phyloP scores from a whole-genome alignment of 2,797 vertebrate species.

The Coccyzus lansbergi region DNA sequence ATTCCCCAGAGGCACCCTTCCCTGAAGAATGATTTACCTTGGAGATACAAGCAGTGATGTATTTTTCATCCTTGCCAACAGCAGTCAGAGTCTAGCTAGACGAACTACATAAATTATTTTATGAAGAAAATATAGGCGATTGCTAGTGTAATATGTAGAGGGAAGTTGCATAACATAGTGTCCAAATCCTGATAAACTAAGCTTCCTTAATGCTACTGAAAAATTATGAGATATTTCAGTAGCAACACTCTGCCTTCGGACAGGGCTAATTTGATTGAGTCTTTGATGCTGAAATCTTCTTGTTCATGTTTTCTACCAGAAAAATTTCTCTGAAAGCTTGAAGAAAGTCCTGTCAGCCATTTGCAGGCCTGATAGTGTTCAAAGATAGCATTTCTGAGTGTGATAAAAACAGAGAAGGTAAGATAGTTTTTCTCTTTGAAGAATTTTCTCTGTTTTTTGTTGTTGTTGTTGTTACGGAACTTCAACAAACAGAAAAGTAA shows the following conservation, averaged over 20 bases:
- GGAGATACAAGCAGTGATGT: slow-evolving; percentile 47
- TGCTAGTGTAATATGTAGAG: not conserved
- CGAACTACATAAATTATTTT: not conserved
- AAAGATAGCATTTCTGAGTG: not conserved
- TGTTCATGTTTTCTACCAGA: not conserved
- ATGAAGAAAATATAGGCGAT: not conserved
- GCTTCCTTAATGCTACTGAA: not conserved
- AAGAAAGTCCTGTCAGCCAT: slow-evolving; percentile 32
- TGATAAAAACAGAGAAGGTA: slow-evolving; percentile 6
- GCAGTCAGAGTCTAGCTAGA: slow-evolving; percentile 52
- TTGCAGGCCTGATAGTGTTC: slow-evolving; percentile 4
- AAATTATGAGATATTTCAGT: not conserved
- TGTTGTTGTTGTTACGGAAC: not conserved
- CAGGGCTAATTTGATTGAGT: not conserved
- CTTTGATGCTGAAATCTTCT: slow-evolving; percentile 18
- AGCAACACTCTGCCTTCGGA: not conserved
- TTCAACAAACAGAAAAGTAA: not conserved
- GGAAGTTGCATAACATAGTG: not conserved
- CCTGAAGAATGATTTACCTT: slow-evolving; percentile 66
- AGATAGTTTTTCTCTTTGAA: not conserved
- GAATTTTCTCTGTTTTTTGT: not conserved
- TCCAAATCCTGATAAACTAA: slow-evolving; percentile 32
- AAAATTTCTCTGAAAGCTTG: slow-evolving; percentile 13
- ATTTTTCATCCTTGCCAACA: slow-evolving; percentile 70
- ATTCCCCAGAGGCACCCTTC: slow-evolving; percentile 54